Conservation (phyloP, 23 tunicate species). For the Aplidium turbinatum region DNA sequence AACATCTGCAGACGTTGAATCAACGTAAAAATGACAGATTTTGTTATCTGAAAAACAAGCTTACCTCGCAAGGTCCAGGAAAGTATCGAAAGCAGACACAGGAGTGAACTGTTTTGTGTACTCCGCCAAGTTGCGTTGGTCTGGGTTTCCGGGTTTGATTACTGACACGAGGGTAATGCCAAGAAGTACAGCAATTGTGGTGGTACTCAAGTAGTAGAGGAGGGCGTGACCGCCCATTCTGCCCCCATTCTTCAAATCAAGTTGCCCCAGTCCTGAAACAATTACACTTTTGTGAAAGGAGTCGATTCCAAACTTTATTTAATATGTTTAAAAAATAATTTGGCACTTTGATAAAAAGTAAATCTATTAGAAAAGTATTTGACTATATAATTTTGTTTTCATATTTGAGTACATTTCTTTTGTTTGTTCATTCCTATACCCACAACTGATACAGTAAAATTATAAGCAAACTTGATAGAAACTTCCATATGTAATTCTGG, state of each 20-base stretch:
- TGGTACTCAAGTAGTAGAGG: slow-evolving; percentile 77
- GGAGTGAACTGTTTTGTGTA: slow-evolving; percentile 1
- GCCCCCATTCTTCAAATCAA: slow-evolving; percentile 73
- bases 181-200: slow-evolving; percentile 68
- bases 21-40: no score
- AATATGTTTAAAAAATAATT: background rate
- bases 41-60: no score
- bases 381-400: background rate
- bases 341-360: background rate
- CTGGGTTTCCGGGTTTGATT: slow-evolving; percentile 63
- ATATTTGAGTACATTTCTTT: no score
- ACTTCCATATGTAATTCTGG: background rate
- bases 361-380: background rate
- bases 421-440: no score
- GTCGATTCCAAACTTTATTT: no score
- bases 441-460: background rate
- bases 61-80: slow-evolving; percentile 79
- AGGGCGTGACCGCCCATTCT: slow-evolving; percentile 81
- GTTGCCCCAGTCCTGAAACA: slow-evolving; percentile 69
- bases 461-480: background rate
- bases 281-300: no score
- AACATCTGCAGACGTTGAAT: no score
- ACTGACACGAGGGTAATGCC: slow-evolving; percentile 73
- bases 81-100: slow-evolving; percentile 85
- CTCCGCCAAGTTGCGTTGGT: background rate